A percentile compares a stretch with the other conserved stretches of the same genome.
These are phyloP conservation scores for Phenganax marumi DNA, from an alignment of 92 coral and sea anemone species.

Conservation along the genomic window DNA sequence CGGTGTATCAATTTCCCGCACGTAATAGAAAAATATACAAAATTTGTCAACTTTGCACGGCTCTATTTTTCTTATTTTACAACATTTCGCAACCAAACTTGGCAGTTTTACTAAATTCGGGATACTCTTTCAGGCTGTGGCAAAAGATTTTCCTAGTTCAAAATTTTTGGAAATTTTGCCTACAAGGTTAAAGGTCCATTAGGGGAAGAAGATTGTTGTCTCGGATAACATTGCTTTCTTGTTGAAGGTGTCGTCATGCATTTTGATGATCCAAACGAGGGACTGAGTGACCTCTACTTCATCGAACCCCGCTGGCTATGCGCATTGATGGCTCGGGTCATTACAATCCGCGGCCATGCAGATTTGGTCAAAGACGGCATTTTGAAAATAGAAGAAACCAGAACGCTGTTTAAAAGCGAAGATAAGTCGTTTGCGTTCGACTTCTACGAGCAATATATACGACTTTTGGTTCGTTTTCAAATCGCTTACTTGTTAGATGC, in stretches of 20 bases:
- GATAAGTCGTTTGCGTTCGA: slow-evolving; percentile 68
- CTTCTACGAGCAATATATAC: slow-evolving; percentile 77
- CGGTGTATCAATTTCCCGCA: too few relatives aligned
- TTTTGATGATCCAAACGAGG: slow-evolving; percentile 95
- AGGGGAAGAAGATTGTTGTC: too few relatives aligned
- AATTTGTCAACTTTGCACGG: too few relatives aligned
- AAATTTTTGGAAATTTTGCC: too few relatives aligned
- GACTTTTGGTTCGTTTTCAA: slow-evolving; percentile 86
- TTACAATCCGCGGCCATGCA: slow-evolving; percentile 71
- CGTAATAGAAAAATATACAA: too few relatives aligned
- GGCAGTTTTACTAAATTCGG: too few relatives aligned
- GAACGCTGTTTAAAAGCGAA: slow-evolving; percentile 67
- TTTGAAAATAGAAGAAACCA: slow-evolving; percentile 53
- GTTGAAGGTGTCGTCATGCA: slow-evolving; percentile 82
- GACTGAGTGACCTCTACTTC: slow-evolving; percentile 86
- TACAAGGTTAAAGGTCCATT: too few relatives aligned
- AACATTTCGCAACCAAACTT: too few relatives aligned
- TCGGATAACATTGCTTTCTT: not conserved
- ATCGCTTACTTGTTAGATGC: slow-evolving; percentile 88
- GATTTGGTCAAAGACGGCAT: slow-evolving; percentile 73
- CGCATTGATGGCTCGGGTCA: slow-evolving; percentile 86
- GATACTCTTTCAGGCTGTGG: too few relatives aligned
- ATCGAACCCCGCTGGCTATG: slow-evolving; percentile 98
- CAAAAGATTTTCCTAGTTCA: too few relatives aligned
- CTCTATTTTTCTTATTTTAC: too few relatives aligned